Evolutionary conservation across 2,113 vertebrate genomes (phyloP).

Genomic region (Ancistrus triradiatus): DNA sequence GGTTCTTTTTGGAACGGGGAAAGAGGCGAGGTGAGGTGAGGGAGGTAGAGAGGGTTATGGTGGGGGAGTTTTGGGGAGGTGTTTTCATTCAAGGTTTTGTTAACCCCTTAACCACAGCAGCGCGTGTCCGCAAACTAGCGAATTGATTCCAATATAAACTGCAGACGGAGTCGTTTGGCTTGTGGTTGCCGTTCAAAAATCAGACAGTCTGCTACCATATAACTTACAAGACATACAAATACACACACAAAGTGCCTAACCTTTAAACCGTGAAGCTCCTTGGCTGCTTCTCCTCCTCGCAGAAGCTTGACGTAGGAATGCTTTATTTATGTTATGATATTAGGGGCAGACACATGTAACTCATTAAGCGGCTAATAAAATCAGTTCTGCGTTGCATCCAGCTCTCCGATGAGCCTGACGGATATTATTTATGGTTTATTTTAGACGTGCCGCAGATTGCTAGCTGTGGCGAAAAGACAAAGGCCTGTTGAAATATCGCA

Average conservation of each 20-base stretch:
- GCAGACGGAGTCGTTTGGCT: conserved; percentile 39
- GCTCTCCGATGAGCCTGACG: conserved; percentile 37
- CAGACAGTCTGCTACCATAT: conserved; percentile 9
- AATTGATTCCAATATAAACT: conserved; percentile 42
- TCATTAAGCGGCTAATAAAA: conserved; percentile 42
- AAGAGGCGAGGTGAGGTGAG: neutral
- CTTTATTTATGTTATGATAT: conserved; percentile 33
- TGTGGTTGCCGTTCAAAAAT: conserved; percentile 31
- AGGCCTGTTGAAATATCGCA: conserved; percentile 22
- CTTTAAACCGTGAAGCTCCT: no score
- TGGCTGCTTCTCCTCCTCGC: no score
- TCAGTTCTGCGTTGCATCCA: conserved; percentile 29
- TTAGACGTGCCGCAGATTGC: conserved; percentile 19
- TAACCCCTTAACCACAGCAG: conserved; percentile 46
- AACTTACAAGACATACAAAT: conserved; percentile 20
- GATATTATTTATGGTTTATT: conserved; percentile 38
- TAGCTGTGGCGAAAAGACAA: conserved; percentile 13
- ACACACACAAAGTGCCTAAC: no score
- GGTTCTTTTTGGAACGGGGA: conserved; percentile 34
- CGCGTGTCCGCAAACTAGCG: conserved; percentile 31
- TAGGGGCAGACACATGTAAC: conserved; percentile 37
- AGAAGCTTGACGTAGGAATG: conserved; percentile 20
- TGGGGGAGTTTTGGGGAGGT: conserved; percentile 29
- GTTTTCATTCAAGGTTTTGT: conserved; percentile 48
- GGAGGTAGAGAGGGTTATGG: neutral